phyloP scores from a whole-genome alignment of 2,888 invertebrate genomes.

The Cistogaster globosa region DNA sequence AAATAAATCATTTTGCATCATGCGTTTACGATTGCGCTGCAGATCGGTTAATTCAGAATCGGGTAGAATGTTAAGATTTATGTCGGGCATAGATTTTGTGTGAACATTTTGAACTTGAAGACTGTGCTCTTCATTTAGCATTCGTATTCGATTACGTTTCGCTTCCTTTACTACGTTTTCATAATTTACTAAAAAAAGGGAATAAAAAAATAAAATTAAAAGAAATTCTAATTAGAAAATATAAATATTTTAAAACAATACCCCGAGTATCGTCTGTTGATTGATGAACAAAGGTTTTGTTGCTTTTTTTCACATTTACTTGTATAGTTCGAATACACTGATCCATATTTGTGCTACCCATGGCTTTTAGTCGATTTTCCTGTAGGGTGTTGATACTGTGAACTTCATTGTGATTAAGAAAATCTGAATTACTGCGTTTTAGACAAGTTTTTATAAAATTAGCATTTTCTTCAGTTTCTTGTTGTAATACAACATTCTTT shows the following conservation, averaged over 20 bases:
- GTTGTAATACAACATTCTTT: not conserved
- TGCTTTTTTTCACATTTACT: conserved; percentile 34
- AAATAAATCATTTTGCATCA: conserved; percentile 79
- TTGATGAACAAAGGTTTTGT: conserved; percentile 43
- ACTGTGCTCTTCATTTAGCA: conserved; percentile 86
- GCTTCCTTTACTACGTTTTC: conserved; percentile 84
- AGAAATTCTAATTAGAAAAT: not conserved
- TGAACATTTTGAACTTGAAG: conserved; percentile 73
- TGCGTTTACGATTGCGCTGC: conserved; percentile 81
- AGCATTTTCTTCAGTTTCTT: conserved; percentile 41
- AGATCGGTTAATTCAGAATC: conserved; percentile 77
- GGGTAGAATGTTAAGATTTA: conserved; percentile 75
- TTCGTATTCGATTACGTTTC: conserved; percentile 85
- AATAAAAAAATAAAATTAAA: not conserved
- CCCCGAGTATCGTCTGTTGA: conserved; percentile 22
- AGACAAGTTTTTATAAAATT: conserved; percentile 56
- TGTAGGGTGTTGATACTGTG: conserved; percentile 66
- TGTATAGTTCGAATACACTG: conserved; percentile 69
- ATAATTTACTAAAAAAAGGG: conserved; percentile 36
- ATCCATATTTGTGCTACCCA: conserved; percentile 71
- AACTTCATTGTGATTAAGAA: conserved; percentile 78
- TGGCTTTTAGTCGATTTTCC: conserved; percentile 76
- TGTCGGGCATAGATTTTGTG: conserved; percentile 73
- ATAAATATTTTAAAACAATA: conserved; percentile 2
- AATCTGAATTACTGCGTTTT: conserved; percentile 77